Evolutionary conservation across 1,140 invertebrate species (phyloP).

Genomic region (Colletes latitarsis): DNA sequence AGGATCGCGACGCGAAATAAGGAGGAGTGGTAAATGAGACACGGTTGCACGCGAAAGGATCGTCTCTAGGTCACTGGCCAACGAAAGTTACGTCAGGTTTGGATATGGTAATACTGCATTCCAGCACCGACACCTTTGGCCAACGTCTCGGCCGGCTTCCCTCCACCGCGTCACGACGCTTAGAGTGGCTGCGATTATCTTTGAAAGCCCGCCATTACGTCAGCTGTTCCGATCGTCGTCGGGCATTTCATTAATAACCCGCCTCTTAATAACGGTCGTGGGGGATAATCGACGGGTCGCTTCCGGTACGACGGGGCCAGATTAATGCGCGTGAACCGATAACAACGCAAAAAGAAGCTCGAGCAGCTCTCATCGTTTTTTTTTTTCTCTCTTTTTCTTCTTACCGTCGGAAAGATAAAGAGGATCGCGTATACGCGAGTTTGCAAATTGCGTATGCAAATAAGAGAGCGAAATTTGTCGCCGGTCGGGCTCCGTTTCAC

Average conservation of each 20-base stretch:
- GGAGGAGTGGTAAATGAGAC: slow-evolving; percentile 55
- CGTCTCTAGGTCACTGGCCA: slow-evolving; percentile 74
- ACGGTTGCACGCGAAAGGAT: slow-evolving; percentile 66
- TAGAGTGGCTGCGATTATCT: slow-evolving; percentile 63
- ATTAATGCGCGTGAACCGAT: slow-evolving; percentile 36
- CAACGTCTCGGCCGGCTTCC: slow-evolving; percentile 37
- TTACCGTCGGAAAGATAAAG: too few species aligned
- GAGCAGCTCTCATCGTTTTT: too few species aligned
- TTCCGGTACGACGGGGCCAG: slow-evolving; percentile 47
- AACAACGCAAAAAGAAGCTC: slow-evolving; percentile 46
- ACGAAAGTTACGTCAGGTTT: slow-evolving; percentile 74
- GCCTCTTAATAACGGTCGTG: slow-evolving; percentile 57
- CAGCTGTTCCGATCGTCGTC: slow-evolving; percentile 22
- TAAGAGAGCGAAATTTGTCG: slow-evolving; percentile 26
- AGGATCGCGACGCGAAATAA: not conserved
- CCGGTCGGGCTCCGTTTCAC: slow-evolving; percentile 5
- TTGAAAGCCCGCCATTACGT: slow-evolving; percentile 53
- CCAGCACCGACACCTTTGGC: slow-evolving; percentile 69
- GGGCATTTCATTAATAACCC: slow-evolving; percentile 59
- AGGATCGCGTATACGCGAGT: not conserved
- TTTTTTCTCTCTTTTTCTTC: not conserved
- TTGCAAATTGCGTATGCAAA: slow-evolving; percentile 20
- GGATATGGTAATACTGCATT: slow-evolving; percentile 75
- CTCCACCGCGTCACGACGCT: slow-evolving; percentile 25
- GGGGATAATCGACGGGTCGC: slow-evolving; percentile 50